phyloP scores from a whole-genome alignment of 2,888 invertebrate genomes.

The Sinodicranocentrus sp. region DNA sequence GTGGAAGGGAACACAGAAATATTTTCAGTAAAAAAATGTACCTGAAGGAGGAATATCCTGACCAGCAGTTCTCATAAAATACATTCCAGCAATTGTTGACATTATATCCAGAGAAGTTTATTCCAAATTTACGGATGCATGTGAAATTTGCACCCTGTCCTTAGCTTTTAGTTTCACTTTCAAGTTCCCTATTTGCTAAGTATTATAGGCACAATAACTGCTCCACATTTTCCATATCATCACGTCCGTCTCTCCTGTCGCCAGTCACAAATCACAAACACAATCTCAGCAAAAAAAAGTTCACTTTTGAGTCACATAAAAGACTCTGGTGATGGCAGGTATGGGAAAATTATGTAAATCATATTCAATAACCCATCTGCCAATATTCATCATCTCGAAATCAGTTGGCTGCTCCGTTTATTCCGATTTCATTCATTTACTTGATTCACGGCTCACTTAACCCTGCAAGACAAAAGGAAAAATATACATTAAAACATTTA shows the following conservation, averaged over 20 bases:
- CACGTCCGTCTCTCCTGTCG: too few species aligned
- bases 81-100: conserved; percentile 76
- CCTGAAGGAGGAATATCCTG: conserved; percentile 75
- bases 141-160: too few species aligned
- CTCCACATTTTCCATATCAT: too few species aligned
- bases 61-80: conserved; percentile 74
- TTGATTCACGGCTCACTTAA: conserved; percentile 56
- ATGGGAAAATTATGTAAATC: conserved; percentile 68
- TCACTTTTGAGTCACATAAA: too few species aligned
- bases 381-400: conserved; percentile 42
- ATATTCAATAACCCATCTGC: conserved; percentile 61
- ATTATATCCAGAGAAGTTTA: too few species aligned
- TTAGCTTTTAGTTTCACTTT: too few species aligned
- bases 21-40: conserved; percentile 27
- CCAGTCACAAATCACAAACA: too few species aligned
- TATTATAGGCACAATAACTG: too few species aligned
- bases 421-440: conserved; percentile 40
- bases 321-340: too few species aligned
- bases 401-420: neutral
- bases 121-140: too few species aligned
- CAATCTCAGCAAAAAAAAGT: too few species aligned
- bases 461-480: conserved; percentile 64
- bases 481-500: conserved; percentile 23
- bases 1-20: neutral
- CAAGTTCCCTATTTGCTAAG: too few species aligned